Conservation (phyloP, 2,888 invertebrate genomes). For the Epinotia bilunana region DNA sequence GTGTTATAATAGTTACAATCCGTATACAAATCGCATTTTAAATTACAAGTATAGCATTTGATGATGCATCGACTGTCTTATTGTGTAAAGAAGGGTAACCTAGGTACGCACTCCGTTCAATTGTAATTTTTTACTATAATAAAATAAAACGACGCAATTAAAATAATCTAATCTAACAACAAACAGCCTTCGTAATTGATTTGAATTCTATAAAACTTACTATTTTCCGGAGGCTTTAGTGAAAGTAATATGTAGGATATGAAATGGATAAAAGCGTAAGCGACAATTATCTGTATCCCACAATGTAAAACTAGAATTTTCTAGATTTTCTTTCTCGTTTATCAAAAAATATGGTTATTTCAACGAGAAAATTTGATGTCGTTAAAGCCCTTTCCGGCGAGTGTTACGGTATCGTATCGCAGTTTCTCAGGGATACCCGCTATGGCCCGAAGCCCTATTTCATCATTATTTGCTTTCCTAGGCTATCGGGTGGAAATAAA, state of each 20-base stretch:
- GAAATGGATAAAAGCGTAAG: constrained; percentile 18
- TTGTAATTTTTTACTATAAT: no score
- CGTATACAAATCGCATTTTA: not conserved
- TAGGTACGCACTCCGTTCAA: no score
- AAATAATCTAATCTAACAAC: not conserved
- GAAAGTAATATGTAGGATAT: constrained; percentile 17
- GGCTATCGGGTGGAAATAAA: constrained; percentile 24
- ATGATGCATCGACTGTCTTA: not conserved
- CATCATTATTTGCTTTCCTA: constrained; percentile 26
- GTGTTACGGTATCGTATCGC: constrained; percentile 1
- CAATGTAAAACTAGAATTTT: not conserved
- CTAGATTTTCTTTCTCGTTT: not conserved
- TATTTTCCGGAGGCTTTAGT: constrained; percentile 18
- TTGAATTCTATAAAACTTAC: constrained; percentile 3
- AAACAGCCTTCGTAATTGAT: constrained; percentile 5
- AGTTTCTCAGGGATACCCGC: constrained; percentile 19
- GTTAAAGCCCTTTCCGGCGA: constrained; percentile 10
- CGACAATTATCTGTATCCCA: not conserved
- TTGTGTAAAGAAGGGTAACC: not conserved
- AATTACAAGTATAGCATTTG: not conserved
- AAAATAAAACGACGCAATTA: not conserved
- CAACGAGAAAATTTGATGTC: not conserved
- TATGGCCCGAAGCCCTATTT: constrained; percentile 26
- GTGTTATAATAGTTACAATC: not conserved
- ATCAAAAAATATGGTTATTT: not conserved